These are phyloP conservation scores for Cepaea nemoralis DNA, from an alignment of 1,140 invertebrate genomes.

Conservation along the genomic window DNA sequence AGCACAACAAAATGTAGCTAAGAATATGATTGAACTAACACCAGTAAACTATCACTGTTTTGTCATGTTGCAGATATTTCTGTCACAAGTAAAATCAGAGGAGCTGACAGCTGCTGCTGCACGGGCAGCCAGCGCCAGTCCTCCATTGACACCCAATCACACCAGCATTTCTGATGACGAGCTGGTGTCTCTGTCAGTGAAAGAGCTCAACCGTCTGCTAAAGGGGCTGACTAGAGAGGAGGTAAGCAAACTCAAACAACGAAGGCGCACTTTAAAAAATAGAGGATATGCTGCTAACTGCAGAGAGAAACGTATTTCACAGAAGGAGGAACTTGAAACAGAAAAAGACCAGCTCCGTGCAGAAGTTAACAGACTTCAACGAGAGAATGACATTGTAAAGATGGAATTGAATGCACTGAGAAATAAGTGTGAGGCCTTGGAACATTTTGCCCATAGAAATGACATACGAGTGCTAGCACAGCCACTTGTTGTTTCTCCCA, in stretches of 20 bases:
- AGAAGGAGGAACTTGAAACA: constrained; percentile 80
- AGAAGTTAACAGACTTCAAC: constrained; percentile 66
- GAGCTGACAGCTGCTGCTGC: constrained; percentile 47
- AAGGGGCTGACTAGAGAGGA: constrained; percentile 92
- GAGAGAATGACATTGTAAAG: constrained; percentile 68
- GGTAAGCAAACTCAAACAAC: constrained; percentile 93
- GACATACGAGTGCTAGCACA: constrained; percentile 56
- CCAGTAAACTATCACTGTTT: no score
- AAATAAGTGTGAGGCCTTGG: constrained; percentile 67
- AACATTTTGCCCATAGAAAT: constrained; percentile 65
- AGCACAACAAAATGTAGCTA: no score
- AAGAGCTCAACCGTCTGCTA: constrained; percentile 94
- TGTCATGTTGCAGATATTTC: constrained; percentile 64
- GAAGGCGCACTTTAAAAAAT: constrained; percentile 96
- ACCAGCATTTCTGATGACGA: constrained; percentile 79
- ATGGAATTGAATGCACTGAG: constrained; percentile 66
- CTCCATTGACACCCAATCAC: constrained; percentile 28
- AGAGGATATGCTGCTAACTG: constrained; percentile 99
- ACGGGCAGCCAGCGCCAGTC: constrained; percentile 18
- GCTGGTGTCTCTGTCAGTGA: constrained; percentile 89
- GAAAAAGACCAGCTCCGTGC: constrained; percentile 74
- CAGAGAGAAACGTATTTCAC: constrained; percentile 75
- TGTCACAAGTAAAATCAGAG: constrained; percentile 66
- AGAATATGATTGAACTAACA: no score
- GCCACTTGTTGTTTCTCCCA: constrained; percentile 50